A percentile compares a stretch with the other conserved stretches of the same genome.
These are phyloP conservation scores for Scaptomyza hsui DNA, from an alignment of 1,140 invertebrate genomes.

Conservation along the genomic window DNA sequence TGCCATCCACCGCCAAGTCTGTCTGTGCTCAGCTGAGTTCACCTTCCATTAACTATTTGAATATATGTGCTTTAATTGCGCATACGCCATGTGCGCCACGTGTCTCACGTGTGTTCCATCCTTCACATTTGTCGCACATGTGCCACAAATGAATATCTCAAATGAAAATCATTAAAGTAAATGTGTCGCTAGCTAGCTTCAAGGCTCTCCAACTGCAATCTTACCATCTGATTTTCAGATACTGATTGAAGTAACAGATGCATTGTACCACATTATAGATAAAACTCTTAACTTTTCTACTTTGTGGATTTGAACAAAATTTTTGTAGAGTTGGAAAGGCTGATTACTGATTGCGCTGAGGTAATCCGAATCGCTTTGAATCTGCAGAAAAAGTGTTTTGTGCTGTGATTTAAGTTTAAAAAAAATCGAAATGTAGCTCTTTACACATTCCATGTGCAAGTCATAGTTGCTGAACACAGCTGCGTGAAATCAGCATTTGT, in stretches of 20 bases:
- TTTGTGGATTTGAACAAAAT: too few species aligned
- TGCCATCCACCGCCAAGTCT: slow-evolving; percentile 1
- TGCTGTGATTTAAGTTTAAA: too few species aligned
- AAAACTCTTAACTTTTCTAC: too few species aligned
- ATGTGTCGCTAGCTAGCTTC: not conserved
- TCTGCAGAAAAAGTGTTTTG: too few species aligned
- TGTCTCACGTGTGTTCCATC: not conserved
- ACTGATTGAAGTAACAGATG: too few species aligned
- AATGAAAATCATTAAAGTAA: slow-evolving; percentile 8
- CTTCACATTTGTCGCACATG: not conserved
- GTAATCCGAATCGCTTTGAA: too few species aligned
- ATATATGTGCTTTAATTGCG: slow-evolving; percentile 12
- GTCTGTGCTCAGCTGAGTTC: not conserved
- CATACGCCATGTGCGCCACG: slow-evolving; percentile 20
- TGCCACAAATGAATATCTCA: slow-evolving; percentile 6
- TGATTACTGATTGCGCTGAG: too few species aligned
- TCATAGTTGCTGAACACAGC: slow-evolving; percentile 1
- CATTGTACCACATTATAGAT: too few species aligned
- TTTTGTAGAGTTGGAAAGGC: too few species aligned
- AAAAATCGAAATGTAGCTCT: too few species aligned
- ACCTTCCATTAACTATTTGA: not conserved
- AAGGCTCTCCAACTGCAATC: not conserved
- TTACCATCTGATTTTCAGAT: not conserved
- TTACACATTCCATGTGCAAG: not conserved
- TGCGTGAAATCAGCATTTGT: not conserved